phyloP scores from a whole-genome alignment of 30 jellyfish, hydroid and myxozoan genomes.

The Catostylus mosaicus region DNA sequence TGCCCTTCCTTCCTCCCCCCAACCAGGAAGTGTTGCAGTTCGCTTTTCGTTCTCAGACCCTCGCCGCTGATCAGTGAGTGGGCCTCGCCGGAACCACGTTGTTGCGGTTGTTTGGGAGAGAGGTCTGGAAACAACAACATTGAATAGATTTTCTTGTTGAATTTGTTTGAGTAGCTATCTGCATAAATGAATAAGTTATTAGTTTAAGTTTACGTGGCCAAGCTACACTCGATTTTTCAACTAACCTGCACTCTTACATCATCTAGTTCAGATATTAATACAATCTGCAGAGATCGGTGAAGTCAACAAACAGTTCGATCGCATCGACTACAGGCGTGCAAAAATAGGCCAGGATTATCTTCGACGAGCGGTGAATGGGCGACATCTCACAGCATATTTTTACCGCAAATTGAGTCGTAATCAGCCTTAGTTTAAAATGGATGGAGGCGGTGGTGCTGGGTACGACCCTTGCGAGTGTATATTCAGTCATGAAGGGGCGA shows the following conservation, averaged over 20 bases:
- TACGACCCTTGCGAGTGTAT: slow-evolving; percentile 99
- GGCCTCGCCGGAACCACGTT: neutral
- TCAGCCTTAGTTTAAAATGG: slow-evolving; percentile 61
- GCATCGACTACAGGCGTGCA: neutral
- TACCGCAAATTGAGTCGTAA: no score
- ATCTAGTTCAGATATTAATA: neutral
- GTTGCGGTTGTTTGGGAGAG: slow-evolving; percentile 4
- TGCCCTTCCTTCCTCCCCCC: no score
- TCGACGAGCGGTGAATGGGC: no score
- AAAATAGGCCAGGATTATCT: neutral
- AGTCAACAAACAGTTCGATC: neutral
- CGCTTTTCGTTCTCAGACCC: no score
- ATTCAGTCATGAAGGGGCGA: slow-evolving; percentile 97
- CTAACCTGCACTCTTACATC: slow-evolving; percentile 2
- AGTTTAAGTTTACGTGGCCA: slow-evolving; percentile 24
- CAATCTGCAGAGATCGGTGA: neutral
- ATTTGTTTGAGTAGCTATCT: slow-evolving; percentile 14
- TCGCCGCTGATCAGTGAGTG: no score
- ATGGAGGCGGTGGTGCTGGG: slow-evolving; percentile 81
- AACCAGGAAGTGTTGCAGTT: no score
- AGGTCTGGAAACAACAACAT: slow-evolving; percentile 39
- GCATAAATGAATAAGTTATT: neutral
- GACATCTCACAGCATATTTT: no score
- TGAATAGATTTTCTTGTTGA: neutral
- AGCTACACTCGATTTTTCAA: neutral